Percentiles rank a stretch among this genome's conserved stretches.
Evolutionary conservation across 2,113 vertebrate species (phyloP).

Genomic region (Manacus vitellinus): DNA sequence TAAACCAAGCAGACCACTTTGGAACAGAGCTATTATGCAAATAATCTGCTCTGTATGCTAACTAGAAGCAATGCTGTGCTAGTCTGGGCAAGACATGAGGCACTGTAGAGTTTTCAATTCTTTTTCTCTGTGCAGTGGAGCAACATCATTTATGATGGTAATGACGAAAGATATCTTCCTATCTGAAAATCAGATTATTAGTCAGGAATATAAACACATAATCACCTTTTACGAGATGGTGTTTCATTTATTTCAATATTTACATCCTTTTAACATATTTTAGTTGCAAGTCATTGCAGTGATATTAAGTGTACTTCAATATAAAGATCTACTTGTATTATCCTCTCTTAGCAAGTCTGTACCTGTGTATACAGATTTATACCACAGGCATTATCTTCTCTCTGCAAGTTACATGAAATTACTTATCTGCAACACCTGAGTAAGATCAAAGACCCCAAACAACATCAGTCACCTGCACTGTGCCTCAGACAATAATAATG

Average conservation of each 20-base stretch:
- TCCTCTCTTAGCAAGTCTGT: background rate
- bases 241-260: background rate
- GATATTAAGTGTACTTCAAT: background rate
- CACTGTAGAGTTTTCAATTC: background rate
- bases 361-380: constrained; percentile 14
- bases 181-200: constrained; percentile 5
- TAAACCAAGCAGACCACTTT: constrained; percentile 27
- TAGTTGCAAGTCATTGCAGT: constrained; percentile 49
- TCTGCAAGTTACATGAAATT: constrained; percentile 29
- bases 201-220: background rate
- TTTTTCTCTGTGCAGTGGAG: background rate
- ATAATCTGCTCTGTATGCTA: background rate
- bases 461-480: constrained; percentile 25
- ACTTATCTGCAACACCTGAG: constrained; percentile 11
- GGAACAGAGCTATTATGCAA: constrained; percentile 44
- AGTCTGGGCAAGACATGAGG: constrained; percentile 16
- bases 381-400: background rate
- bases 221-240: background rate
- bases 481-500: constrained; percentile 15
- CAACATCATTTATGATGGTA: background rate
- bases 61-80: constrained; percentile 29
- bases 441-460: constrained; percentile 36
- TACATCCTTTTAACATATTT: background rate
- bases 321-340: background rate
- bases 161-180: background rate